These are phyloP conservation scores for Heterotis niloticus DNA, from an alignment of 2,113 vertebrate species.

Conservation along the genomic window DNA sequence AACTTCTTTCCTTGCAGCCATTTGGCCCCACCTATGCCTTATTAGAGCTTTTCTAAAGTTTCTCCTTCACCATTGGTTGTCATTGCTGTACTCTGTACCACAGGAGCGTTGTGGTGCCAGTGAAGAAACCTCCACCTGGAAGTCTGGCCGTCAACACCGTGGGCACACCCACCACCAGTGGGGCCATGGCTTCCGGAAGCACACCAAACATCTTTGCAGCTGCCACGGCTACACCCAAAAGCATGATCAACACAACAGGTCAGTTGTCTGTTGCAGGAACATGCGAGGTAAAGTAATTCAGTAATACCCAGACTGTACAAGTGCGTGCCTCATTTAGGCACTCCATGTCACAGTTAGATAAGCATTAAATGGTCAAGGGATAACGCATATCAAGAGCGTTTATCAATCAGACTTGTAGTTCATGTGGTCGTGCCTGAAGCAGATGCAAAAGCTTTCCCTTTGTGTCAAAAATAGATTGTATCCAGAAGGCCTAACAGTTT, in stretches of 20 bases:
- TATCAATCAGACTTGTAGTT: background rate
- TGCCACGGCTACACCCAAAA: conserved; percentile 92
- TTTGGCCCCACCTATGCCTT: background rate
- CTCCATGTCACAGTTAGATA: no score
- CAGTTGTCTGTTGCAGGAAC: conserved; percentile 7
- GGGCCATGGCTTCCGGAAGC: conserved; percentile 76
- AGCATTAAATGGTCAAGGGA: no score
- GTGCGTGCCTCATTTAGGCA: no score
- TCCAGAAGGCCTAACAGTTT: background rate
- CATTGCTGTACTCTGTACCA: background rate
- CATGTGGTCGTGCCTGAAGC: background rate
- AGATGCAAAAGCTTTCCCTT: background rate
- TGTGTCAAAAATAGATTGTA: conserved; percentile 16
- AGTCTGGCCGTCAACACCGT: conserved; percentile 92
- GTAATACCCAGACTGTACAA: no score
- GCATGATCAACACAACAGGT: conserved; percentile 97
- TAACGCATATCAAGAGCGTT: background rate
- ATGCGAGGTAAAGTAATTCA: background rate
- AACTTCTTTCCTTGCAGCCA: background rate
- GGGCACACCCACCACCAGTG: conserved; percentile 76
- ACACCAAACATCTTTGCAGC: conserved; percentile 94
- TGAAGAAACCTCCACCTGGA: conserved; percentile 92
- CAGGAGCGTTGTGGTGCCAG: conserved; percentile 95
- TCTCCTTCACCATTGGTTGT: background rate
- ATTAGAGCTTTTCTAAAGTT: no score